A percentile compares a stretch with the other conserved stretches of the same genome.
Conservation (phyloP, 2,113 vertebrate genomes). For the Cyprinodon variegatus region DNA sequence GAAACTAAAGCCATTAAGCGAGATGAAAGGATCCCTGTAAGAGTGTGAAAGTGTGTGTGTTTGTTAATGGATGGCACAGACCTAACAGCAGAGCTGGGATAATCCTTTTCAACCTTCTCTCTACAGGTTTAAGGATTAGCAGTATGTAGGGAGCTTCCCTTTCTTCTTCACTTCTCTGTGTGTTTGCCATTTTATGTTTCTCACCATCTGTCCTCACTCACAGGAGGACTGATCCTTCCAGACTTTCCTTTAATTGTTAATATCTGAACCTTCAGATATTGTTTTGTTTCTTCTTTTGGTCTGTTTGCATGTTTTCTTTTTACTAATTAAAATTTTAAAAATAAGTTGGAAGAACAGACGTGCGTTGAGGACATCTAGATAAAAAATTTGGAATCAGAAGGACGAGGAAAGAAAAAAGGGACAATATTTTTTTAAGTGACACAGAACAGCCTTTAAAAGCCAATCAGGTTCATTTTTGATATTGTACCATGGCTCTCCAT, state of each 20-base stretch:
- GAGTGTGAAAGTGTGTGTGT: slow-evolving; percentile 22
- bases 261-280: background rate
- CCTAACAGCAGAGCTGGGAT: slow-evolving; percentile 56
- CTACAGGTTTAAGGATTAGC: slow-evolving; percentile 66
- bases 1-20: background rate
- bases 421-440: background rate
- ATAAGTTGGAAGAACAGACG: background rate
- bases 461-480: no score
- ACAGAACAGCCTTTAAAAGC: background rate
- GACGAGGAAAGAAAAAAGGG: background rate
- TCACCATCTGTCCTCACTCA: slow-evolving; percentile 17
- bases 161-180: slow-evolving; percentile 20
- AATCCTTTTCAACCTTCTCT: slow-evolving; percentile 66
- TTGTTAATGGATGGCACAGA: slow-evolving; percentile 36
- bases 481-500: no score
- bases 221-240: background rate
- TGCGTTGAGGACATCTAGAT: no score
- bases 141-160: slow-evolving; percentile 45
- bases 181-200: slow-evolving; percentile 30
- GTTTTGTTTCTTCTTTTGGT: background rate
- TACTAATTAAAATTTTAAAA: background rate
- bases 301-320: background rate
- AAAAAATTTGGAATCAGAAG: background rate
- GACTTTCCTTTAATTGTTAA: background rate
- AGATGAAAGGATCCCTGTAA: background rate